Percentiles rank a stretch among this genome's conserved stretches.
These are phyloP conservation scores for Gorsachius magnificus DNA, from an alignment of 2,797 vertebrate species.

Conservation along the genomic window DNA sequence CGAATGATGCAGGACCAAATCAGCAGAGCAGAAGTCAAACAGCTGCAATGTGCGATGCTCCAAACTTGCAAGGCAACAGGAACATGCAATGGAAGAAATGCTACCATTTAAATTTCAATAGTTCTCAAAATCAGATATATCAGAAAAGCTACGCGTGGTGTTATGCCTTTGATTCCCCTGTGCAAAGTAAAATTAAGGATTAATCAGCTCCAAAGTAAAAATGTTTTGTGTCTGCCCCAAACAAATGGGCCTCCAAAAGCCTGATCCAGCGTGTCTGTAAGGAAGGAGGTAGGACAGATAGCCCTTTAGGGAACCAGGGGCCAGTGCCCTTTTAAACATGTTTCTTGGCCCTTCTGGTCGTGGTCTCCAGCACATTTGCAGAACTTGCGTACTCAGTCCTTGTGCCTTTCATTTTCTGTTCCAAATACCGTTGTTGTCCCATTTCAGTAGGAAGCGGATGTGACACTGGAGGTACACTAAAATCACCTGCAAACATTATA, in stretches of 20 bases:
- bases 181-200: background rate
- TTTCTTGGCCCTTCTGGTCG: background rate
- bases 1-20: slow-evolving; percentile 83
- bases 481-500: background rate
- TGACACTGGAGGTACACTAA: background rate
- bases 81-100: background rate
- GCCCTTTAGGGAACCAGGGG: background rate
- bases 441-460: background rate
- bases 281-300: background rate
- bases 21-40: slow-evolving; percentile 79
- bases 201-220: background rate
- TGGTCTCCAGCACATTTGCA: background rate
- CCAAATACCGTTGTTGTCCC: background rate
- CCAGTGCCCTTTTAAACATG: background rate
- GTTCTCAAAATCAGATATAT: background rate
- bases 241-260: background rate
- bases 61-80: slow-evolving; percentile 66
- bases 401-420: background rate
- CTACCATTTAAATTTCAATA: background rate
- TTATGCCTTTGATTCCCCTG: background rate
- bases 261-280: background rate
- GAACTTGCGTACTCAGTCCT: background rate
- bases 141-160: background rate
- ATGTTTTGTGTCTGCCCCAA: background rate
- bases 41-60: slow-evolving; percentile 82